phyloP scores from a whole-genome alignment of 2,888 invertebrate genomes.

The Drosophila ezoana region DNA sequence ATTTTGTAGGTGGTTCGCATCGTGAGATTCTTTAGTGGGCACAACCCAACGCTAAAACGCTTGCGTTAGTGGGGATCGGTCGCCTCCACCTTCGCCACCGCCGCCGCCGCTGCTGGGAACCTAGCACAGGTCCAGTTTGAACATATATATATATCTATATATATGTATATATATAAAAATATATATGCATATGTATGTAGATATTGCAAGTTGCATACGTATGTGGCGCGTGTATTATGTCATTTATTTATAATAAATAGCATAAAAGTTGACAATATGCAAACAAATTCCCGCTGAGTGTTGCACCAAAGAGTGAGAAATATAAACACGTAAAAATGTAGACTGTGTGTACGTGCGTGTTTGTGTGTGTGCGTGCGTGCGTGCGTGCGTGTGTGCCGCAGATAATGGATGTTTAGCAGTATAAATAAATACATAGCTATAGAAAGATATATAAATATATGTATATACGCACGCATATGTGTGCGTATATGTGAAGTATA shows the following conservation, averaged over 20 bases:
- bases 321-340: conserved; percentile 74
- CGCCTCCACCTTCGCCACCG: conserved; percentile 41
- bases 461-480: conserved; percentile 23
- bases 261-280: conserved; percentile 57
- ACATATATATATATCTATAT: conserved; percentile 45
- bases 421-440: conserved; percentile 37
- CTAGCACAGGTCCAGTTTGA: conserved; percentile 70
- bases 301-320: conserved; percentile 61
- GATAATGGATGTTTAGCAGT: conserved; percentile 67
- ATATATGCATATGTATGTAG: conserved; percentile 26
- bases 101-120: conserved; percentile 33
- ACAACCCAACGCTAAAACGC: conserved; percentile 23
- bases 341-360: conserved; percentile 54
- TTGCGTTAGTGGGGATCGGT: conserved; percentile 50
- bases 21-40: conserved; percentile 23
- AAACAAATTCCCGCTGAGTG: conserved; percentile 53
- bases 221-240: conserved; percentile 73
- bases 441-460: conserved; percentile 35
- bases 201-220: conserved; percentile 65
- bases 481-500: conserved; percentile 45
- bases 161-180: conserved; percentile 25
- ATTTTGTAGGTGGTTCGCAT: conserved; percentile 36
- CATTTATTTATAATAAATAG: conserved; percentile 75
- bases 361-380: conserved; percentile 39
- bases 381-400: conserved; percentile 55